phyloP scores from a whole-genome alignment of 2,113 vertebrate species.

The Stictonetta naevosa region DNA sequence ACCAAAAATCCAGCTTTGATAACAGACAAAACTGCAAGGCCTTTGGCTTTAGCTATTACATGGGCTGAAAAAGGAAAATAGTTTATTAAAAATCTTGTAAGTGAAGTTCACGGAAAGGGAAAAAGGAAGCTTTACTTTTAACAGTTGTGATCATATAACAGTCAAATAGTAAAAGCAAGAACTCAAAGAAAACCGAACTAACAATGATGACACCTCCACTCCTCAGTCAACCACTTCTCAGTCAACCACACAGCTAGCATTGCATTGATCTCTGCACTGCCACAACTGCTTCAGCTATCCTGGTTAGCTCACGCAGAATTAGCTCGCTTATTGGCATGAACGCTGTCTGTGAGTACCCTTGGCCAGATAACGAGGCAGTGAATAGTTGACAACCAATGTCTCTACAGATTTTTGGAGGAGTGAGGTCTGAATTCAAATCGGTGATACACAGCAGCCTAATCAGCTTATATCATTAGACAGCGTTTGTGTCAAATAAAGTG shows the following conservation, averaged over 20 bases:
- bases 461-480: background rate
- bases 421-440: background rate
- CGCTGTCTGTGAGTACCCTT: background rate
- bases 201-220: background rate
- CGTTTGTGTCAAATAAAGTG: background rate
- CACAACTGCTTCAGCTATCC: background rate
- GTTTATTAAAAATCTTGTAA: background rate
- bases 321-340: background rate
- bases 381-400: background rate
- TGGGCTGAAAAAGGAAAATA: slow-evolving; percentile 80
- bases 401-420: background rate
- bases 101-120: background rate
- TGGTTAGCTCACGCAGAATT: background rate
- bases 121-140: background rate
- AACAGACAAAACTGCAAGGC: slow-evolving; percentile 92
- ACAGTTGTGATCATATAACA: background rate
- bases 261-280: background rate
- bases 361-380: background rate
- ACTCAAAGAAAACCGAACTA: background rate
- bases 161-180: background rate
- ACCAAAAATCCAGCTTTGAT: slow-evolving; percentile 96
- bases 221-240: background rate
- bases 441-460: background rate
- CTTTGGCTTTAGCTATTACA: slow-evolving; percentile 94
- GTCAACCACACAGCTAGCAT: background rate